Evolutionary conservation across 2,797 vertebrate species (phyloP), one percentile per base, ranked within the genome.

Genomic region (Micromesistius poutassou): DNA sequence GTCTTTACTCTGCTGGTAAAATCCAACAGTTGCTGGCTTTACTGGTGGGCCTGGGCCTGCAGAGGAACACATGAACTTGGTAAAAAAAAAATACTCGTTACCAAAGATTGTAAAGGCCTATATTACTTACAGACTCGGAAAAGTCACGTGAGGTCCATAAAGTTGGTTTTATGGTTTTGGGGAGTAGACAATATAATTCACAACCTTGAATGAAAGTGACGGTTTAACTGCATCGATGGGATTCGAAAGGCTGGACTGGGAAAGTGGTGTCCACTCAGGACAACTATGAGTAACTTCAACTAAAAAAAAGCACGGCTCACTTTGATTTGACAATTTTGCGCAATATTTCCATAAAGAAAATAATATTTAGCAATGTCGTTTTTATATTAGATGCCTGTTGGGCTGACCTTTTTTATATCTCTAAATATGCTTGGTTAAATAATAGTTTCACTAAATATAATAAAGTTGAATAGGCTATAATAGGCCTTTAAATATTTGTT

Each of bases 121-220:
- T 97, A 98, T 95, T 96, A 97, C 97, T 98, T 96, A 98, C 96
- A 97, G 96, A 97, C 96, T 97, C 96, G 92, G 95, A 96, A 97
- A 97, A 97, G 97, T 99, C 98, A 99, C 98, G 97, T 99, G 98
- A 96, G 96, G 95, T 97, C 97, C 97, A 99, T 99, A 99, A 99
- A 99, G 97, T 98, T 98, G 95, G 96, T 97, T 99, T 99, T 99
- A 99, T 99, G 97, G 97, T 99, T 99, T 98, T 97, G 96, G 97
- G 98, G 98, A 98, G 98, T 99, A 98, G 98, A 99, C 98, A 98
- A 97, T 98, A 98, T 99, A 99, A 98, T 98, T 99, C 97, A 98
- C 97, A 97, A 97, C 96, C 96, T 93, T 96, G 96, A 98, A 99
- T 97, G 97, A 96, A 97, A 96, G 96, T 99, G 98, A 98, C 98